phyloP scores from a whole-genome alignment of 1,140 invertebrate species.

The Formica selysi region DNA sequence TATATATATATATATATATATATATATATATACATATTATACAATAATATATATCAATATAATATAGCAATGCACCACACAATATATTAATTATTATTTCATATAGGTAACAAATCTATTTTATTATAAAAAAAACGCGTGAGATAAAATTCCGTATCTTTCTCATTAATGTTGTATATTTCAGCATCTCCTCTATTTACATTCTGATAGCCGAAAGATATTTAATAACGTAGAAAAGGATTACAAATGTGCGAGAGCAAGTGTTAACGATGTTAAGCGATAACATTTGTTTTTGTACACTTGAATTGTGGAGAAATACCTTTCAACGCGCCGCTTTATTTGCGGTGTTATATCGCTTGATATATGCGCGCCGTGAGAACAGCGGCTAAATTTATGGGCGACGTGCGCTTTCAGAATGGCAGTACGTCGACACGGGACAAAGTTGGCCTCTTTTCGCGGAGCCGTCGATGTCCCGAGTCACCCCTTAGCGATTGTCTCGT shows the following conservation, averaged over 20 bases:
- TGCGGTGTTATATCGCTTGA: constrained; percentile 52
- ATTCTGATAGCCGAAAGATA: neutral
- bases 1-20: too few species aligned
- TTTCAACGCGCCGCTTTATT: constrained; percentile 50
- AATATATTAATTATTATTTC: neutral
- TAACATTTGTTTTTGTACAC: constrained; percentile 40
- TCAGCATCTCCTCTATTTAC: neutral
- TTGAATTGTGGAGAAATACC: constrained; percentile 32
- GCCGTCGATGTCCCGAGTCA: constrained; percentile 52
- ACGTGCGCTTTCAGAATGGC: constrained; percentile 31
- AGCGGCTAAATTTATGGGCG: constrained; percentile 45
- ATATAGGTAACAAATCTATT: neutral
- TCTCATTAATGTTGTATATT: constrained; percentile 7
- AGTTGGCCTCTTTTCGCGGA: constrained; percentile 47
- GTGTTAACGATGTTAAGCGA: constrained; percentile 29
- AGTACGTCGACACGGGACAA: constrained; percentile 44
- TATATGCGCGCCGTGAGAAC: constrained; percentile 43
- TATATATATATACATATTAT: too few species aligned
- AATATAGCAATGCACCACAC: neutral
- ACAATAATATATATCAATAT: neutral
- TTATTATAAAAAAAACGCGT: neutral
- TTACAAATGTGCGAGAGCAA: neutral
- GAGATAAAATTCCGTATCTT: neutral
- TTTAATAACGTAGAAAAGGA: neutral
- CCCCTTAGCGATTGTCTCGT: constrained; percentile 72